Percentiles rank a stretch among this genome's conserved stretches.
phyloP scores from a whole-genome alignment of 1,140 invertebrate genomes.

The Heliconius eleuchia region DNA sequence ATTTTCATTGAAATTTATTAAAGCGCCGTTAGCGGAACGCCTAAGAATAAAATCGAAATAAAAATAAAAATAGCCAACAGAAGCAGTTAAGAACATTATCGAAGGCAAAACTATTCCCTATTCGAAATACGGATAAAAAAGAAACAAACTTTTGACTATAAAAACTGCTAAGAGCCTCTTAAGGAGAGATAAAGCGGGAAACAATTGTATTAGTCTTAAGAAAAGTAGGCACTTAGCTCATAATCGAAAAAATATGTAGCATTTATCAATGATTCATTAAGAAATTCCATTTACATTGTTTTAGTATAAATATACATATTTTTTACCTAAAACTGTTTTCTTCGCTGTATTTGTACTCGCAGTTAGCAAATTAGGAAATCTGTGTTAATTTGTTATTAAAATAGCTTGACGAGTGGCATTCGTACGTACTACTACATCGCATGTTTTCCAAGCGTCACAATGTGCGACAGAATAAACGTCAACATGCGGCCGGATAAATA shows the following conservation, averaged over 20 bases:
- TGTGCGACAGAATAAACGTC: no score
- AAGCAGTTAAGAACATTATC: slow-evolving; percentile 45
- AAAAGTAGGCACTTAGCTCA: slow-evolving; percentile 48
- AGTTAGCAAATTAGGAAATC: no score
- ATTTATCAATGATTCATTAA: slow-evolving; percentile 45
- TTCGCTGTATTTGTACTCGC: no score
- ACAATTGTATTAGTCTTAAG: slow-evolving; percentile 52
- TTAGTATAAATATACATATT: no score
- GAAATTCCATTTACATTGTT: background rate
- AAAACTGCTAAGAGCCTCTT: slow-evolving; percentile 63
- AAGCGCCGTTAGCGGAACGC: slow-evolving; percentile 21
- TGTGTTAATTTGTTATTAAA: no score
- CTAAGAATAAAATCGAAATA: slow-evolving; percentile 31
- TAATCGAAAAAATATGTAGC: slow-evolving; percentile 51
- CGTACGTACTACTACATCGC: no score
- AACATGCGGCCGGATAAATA: no score
- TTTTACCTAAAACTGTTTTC: no score
- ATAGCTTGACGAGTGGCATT: no score
- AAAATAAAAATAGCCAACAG: slow-evolving; percentile 39
- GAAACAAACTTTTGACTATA: slow-evolving; percentile 61
- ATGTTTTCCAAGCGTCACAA: no score
- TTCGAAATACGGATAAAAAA: slow-evolving; percentile 53
- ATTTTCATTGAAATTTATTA: slow-evolving; percentile 15
- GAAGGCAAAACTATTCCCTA: slow-evolving; percentile 56
- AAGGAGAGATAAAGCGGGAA: slow-evolving; percentile 55